Evolutionary conservation across 2,888 invertebrate genomes (phyloP), one percentile per base, ranked within the genome.

Genomic region (Calliopum simillimum): DNA sequence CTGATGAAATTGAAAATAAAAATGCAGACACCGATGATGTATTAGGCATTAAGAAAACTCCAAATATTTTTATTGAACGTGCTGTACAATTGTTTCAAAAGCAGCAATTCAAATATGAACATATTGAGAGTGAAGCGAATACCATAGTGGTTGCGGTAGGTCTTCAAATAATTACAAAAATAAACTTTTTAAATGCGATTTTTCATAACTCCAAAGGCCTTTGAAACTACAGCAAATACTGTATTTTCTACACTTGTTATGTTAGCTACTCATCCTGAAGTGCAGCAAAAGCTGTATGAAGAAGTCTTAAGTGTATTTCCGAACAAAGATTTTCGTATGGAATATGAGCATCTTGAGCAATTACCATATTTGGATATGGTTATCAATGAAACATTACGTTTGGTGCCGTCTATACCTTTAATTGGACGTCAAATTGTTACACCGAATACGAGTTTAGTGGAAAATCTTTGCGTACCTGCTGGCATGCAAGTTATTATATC

Each of bases 351-450:
- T 46, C 56, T 77, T 13, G 53, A 74, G 4, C 74, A 78, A 55
- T 64, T 79, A 13, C 74, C 75, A 11, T 79, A 79, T 68, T 63
- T 78, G 68, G 78, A 79, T 56, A 78, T 78, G 78, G 66, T 79
- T 6, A 68, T 79, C 25, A 76, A 77, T 64, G 79, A 79, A 70
- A 76, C 78, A 0, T 47, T 79, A 8, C 71, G 79, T 19, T 65
- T 79, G 41, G 70, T 73, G 23, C 74, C 79, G n/a, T 66, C 79
- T 5, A 63, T 79, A 47, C 79, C 78, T 1, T 3, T 79, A 0
- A 72, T 79, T 6, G 77, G 70, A 1, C 75, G 79, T 16, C 71
- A 76, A 6, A 72, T 73, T 4, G 68, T 70, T 2, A 69, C n/a
- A n/a, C n/a, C 69, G 2, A 74, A 78, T 21, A 44, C 72, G 1